A percentile compares a stretch with the other conserved stretches of the same genome.
Conservation (phyloP, 2,888 invertebrate genomes). For the Rhogogaster chlorosoma region DNA sequence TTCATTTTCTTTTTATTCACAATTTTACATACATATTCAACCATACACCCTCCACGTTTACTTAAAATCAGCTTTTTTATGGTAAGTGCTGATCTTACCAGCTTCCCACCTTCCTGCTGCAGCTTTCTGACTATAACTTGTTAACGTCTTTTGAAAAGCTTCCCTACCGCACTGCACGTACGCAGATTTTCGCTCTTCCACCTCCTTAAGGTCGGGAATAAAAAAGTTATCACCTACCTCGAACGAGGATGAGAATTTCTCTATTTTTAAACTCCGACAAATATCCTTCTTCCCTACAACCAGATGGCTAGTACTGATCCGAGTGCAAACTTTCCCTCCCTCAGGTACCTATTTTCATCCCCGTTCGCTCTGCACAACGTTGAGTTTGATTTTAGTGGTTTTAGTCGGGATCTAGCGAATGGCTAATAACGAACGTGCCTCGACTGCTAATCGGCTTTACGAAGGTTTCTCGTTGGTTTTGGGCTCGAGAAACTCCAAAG, state of each 20-base stretch:
- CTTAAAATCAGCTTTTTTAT: slow-evolving; percentile 41
- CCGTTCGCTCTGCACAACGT: slow-evolving; percentile 51
- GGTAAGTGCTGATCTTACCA: slow-evolving; percentile 45
- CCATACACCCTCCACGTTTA: slow-evolving; percentile 20
- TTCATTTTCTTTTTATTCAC: slow-evolving; percentile 8
- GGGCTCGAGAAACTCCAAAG: background rate
- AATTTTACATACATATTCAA: slow-evolving; percentile 10
- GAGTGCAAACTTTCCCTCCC: slow-evolving; percentile 50
- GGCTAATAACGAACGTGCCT: slow-evolving; percentile 75
- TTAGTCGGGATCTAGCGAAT: slow-evolving; percentile 64
- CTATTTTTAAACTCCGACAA: background rate
- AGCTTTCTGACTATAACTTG: slow-evolving; percentile 1
- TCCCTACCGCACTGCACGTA: background rate
- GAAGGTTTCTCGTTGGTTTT: slow-evolving; percentile 41
- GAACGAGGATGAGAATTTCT: background rate
- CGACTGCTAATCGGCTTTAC: slow-evolving; percentile 69
- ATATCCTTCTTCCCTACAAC: slow-evolving; percentile 6
- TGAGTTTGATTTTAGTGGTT: slow-evolving; percentile 68
- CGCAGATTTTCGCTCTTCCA: background rate
- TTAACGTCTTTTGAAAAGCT: slow-evolving; percentile 14
- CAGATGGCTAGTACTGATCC: slow-evolving; percentile 53
- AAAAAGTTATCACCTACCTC: background rate
- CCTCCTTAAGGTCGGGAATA: background rate
- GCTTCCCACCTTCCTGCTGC: background rate
- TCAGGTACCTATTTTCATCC: background rate